Percentiles rank a stretch among this genome's conserved stretches.
phyloP scores from a whole-genome alignment of 53 echinoderm and acorn worm species.

The Stichopus horrens region DNA sequence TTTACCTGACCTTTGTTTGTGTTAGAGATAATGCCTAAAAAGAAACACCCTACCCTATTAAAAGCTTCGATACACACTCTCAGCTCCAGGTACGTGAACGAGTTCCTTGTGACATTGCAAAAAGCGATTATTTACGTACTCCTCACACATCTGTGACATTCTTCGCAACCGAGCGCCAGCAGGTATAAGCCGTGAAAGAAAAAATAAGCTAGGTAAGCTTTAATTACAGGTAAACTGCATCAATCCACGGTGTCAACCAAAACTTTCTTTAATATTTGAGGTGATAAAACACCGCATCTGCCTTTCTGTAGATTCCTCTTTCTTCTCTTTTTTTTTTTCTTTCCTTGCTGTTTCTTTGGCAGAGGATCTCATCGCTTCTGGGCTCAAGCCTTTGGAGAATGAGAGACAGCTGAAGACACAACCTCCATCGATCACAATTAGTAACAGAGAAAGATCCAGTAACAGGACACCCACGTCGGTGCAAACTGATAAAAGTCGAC shows the following conservation, averaged over 20 bases:
- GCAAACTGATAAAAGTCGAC: background rate
- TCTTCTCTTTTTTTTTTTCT: background rate
- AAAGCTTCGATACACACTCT: no score
- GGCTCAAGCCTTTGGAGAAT: background rate
- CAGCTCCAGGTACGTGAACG: no score
- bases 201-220: background rate
- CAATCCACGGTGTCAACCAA: background rate
- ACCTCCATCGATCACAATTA: conserved; percentile 37
- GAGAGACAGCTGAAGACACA: conserved; percentile 26
- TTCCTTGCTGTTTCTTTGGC: no score
- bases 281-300: background rate
- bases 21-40: no score
- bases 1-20: no score
- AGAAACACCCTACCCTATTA: no score
- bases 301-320: background rate
- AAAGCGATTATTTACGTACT: background rate
- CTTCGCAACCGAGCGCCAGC: background rate
- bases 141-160: background rate
- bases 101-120: no score
- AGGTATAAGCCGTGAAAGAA: background rate
- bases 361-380: conserved; percentile 1
- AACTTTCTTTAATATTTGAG: background rate
- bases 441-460: conserved; percentile 10
- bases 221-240: conserved; percentile 15
- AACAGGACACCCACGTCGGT: conserved; percentile 8